These are phyloP conservation scores for Podarcis cretensis DNA, from an alignment of 2,113 vertebrate species.

Conservation along the genomic window DNA sequence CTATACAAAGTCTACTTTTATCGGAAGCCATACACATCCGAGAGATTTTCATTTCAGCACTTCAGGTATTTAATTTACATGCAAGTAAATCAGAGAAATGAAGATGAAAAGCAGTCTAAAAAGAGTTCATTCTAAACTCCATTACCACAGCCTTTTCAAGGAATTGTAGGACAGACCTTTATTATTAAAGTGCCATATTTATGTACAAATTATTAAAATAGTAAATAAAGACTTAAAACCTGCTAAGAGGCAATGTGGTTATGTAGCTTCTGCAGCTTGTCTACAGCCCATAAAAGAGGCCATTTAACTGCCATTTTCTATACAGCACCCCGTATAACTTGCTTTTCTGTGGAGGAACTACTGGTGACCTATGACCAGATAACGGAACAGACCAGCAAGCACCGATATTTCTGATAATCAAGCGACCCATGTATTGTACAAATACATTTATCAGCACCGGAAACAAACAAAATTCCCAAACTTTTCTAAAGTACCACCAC, in stretches of 20 bases:
- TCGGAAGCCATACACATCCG: background rate
- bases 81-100: constrained; percentile 1
- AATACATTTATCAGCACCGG: background rate
- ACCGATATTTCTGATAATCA: background rate
- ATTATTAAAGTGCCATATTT: constrained; percentile 76
- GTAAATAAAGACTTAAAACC: constrained; percentile 69
- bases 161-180: constrained; percentile 38
- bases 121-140: constrained; percentile 23
- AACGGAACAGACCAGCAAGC: background rate
- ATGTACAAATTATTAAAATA: constrained; percentile 71
- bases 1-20: background rate
- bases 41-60: background rate
- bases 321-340: background rate
- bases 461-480: background rate
- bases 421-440: constrained; percentile 29
- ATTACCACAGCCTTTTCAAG: background rate
- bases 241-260: constrained; percentile 61
- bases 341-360: background rate
- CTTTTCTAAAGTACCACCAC: constrained; percentile 36
- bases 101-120: background rate
- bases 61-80: constrained; percentile 34
- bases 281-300: background rate
- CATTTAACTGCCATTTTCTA: background rate
- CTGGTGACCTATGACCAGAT: constrained; percentile 1
- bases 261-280: constrained; percentile 7